Conservation (phyloP, 2,113 vertebrate species). For the Vidua macroura region DNA sequence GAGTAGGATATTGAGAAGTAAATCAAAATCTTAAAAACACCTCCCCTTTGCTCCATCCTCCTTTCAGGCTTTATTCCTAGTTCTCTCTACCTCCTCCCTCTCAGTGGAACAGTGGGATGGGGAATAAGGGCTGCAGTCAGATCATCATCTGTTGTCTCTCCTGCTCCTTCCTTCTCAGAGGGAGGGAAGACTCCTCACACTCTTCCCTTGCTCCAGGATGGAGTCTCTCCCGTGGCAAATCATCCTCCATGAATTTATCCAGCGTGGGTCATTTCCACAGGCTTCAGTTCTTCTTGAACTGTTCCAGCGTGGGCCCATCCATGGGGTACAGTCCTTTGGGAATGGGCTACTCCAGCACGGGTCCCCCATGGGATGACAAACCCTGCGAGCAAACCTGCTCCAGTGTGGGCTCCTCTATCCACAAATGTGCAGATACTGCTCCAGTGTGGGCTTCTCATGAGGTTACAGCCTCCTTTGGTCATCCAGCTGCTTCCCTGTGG, state of each 20-base stretch:
- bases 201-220: background rate
- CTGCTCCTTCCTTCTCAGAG: background rate
- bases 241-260: background rate
- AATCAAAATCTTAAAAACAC: background rate
- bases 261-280: background rate
- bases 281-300: background rate
- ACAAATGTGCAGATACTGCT: too few relatives aligned
- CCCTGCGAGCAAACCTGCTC: background rate
- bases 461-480: background rate
- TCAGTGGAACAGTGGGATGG: background rate
- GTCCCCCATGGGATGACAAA: background rate
- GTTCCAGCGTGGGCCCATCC: background rate
- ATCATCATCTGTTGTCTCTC: background rate
- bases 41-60: background rate
- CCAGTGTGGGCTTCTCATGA: background rate
- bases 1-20: background rate
- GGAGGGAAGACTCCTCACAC: background rate
- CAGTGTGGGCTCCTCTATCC: background rate
- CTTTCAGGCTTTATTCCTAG: background rate
- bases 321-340: background rate
- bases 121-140: background rate
- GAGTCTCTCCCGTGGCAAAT: background rate
- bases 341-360: background rate
- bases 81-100: background rate
- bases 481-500: background rate